Base-by-base conservation (phyloP, 2,888 invertebrate species). In the Dynastes tityus region DNA sequence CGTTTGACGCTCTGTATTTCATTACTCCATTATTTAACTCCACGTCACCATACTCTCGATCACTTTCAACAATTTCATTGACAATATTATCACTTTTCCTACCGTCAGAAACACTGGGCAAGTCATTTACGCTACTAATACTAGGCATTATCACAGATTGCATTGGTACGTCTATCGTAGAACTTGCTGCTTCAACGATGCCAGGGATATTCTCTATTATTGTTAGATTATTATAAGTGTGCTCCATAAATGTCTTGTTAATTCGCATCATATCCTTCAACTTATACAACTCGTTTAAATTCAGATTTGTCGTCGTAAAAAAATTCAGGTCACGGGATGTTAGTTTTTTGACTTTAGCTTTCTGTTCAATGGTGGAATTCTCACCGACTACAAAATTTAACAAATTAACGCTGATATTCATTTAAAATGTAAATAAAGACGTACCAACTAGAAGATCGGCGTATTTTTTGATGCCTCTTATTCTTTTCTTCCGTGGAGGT, bases 291-390 rank as follows among this genome's bases (percentile, higher is more conserved):
- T 93, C 91, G 55, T 91, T 91, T 53, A 92, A 88, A 64, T 84
- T 90, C 90, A 65, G 91, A 86, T 87, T 92, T 89, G 82, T 91
- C 86, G 81, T 81, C 0, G 94, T 92, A 77, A 95, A 90, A 81
- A 92, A 90, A 13, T 94, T 92, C 4, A 95, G 87, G 84, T 94
- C 93, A 75, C 91, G 90, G 5, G 94, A 91, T 83, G 91, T 92
- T 49, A 95, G 87, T 83, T 93, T 94, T 82, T 91, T 91, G 11
- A 95, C 91, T 22, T 92, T 90, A 1, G 95, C 93, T 86, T 92
- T 93, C 22, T 91, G 92, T 88, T 94, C 93, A 73, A 89, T 93
- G 85, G 93, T 92, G 3, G 90, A 90, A 76, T 90, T 89, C 67
- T 92, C 89, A 49, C 92, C 93, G 78, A 95, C 95, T 95, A 83